Evolutionary conservation across 1,140 invertebrate genomes (phyloP).

Genomic region (Diorhabda carinulata): DNA sequence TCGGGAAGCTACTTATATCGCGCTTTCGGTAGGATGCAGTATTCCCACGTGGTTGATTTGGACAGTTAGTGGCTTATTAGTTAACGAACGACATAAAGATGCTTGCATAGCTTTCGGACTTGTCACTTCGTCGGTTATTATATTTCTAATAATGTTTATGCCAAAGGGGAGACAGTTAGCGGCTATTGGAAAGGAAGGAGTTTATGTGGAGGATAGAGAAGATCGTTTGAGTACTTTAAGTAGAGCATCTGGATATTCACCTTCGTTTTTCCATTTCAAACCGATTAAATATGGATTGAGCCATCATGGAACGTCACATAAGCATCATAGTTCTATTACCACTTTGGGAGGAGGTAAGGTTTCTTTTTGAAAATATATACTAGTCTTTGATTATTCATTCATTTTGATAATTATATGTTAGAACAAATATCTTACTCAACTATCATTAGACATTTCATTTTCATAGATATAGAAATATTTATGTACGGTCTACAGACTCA

Average conservation of each 20-base stretch:
- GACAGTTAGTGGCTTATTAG: slow-evolving; percentile 69
- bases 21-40: slow-evolving; percentile 74
- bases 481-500: too few species aligned
- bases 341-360: slow-evolving; percentile 59
- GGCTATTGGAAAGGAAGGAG: slow-evolving; percentile 75
- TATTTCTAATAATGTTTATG: slow-evolving; percentile 91
- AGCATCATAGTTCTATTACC: slow-evolving; percentile 54
- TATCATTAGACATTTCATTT: too few species aligned
- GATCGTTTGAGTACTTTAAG: slow-evolving; percentile 72
- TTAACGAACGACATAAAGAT: slow-evolving; percentile 73
- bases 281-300: slow-evolving; percentile 66
- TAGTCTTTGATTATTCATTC: too few species aligned
- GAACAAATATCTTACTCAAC: too few species aligned
- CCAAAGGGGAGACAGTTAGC: slow-evolving; percentile 88
- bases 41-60: slow-evolving; percentile 86
- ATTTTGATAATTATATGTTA: too few species aligned
- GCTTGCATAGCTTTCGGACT: slow-evolving; percentile 85
- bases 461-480: too few species aligned
- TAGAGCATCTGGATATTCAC: slow-evolving; percentile 76
- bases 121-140: slow-evolving; percentile 72
- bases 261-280: slow-evolving; percentile 88
- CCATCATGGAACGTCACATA: slow-evolving; percentile 47
- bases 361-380: slow-evolving; percentile 33
- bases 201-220: slow-evolving; percentile 73
- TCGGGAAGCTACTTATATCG: slow-evolving; percentile 85